A percentile compares a stretch with the other conserved stretches of the same genome.
Evolutionary conservation across 2,113 vertebrate species (phyloP).

Genomic region (Epinephelus lanceolatus): DNA sequence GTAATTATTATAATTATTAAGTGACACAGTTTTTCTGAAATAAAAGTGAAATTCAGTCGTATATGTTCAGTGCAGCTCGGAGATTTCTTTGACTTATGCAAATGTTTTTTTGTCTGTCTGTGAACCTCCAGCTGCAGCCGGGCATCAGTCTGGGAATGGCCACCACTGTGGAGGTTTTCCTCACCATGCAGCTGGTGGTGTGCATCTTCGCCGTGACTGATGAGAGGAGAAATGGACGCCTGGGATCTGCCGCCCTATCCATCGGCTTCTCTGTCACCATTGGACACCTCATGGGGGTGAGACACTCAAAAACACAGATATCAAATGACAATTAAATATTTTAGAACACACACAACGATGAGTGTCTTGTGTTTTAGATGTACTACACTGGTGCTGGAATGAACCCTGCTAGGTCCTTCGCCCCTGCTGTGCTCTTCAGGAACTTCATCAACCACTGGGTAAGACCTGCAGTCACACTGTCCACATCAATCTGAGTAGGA

Average conservation of each 20-base stretch:
- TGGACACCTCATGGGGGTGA: constrained; percentile 96
- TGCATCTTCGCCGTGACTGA: constrained; percentile 93
- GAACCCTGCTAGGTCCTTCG: constrained; percentile 96
- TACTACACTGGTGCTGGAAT: constrained; percentile 95
- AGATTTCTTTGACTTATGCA: background rate
- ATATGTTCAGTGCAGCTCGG: background rate
- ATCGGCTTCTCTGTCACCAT: constrained; percentile 94
- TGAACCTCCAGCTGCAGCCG: constrained; percentile 87
- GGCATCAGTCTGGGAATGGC: constrained; percentile 92
- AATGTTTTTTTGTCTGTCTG: background rate
- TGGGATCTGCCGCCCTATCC: constrained; percentile 90
- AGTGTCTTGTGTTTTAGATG: constrained; percentile 84
- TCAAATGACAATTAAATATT: background rate
- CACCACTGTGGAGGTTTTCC: constrained; percentile 93
- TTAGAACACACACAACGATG: background rate
- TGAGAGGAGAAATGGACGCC: constrained; percentile 90
- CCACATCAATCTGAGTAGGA: background rate
- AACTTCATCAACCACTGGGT: constrained; percentile 98
- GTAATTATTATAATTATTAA: background rate
- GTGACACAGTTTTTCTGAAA: background rate
- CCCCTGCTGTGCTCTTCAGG: constrained; percentile 92
- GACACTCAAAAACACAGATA: constrained; percentile 23
- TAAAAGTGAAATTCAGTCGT: background rate
- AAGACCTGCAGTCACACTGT: constrained; percentile 59
- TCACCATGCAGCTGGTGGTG: constrained; percentile 92